Evolutionary conservation across 1,140 invertebrate genomes (phyloP), one percentile per base, ranked within the genome.

Genomic region (Leptopilina boulardi): DNA sequence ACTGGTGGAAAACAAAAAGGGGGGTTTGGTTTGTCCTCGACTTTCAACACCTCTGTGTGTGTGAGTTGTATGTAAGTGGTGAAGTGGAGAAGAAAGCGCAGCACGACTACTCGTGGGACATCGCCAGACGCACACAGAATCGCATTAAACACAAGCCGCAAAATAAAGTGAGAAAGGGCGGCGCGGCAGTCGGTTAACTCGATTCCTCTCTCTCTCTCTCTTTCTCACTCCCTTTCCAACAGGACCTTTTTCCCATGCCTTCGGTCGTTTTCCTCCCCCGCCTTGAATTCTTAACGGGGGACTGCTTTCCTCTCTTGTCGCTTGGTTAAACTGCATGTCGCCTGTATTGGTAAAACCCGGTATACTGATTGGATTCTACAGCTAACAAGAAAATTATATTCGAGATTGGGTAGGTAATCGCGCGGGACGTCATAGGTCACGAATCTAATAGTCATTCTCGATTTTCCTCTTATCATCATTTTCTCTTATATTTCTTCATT

Each of bases 341-440:
- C 80, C 77, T 82, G 82, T 84, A 77, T 77, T 82, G 80, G 82
- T 82, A 82, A 80, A 80, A 83, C 84, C 81, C 78, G 80, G n/a
- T n/a, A n/a, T 84, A 83, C 82, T 88, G 89, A 91, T 91, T 90
- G 85, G 84, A 90, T 91, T 91, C 89, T 84, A 89, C 79, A 89
- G 88, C 85, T 90, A 91, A 91, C 88, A 90, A 89, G 89, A 90
- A 90, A 90, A 90, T 90, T 91, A 91, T 89, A 88, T 89, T 90
- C 85, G 81, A 90, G 83, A 91, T 91, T 89, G 89, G 86, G 82
- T 87, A 85, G 86, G 85, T 90, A 86, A 88, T 87, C 86, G 81
- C 82, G 86, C 82, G 80, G 76, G 76, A 71, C 56, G 66, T 83
- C 81, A 75, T 77, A 66, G 77, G 42, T 86, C 77, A 76, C 73